These are phyloP conservation scores for Psittacula echo DNA, from an alignment of 2,797 vertebrate genomes.

Conservation along the genomic window DNA sequence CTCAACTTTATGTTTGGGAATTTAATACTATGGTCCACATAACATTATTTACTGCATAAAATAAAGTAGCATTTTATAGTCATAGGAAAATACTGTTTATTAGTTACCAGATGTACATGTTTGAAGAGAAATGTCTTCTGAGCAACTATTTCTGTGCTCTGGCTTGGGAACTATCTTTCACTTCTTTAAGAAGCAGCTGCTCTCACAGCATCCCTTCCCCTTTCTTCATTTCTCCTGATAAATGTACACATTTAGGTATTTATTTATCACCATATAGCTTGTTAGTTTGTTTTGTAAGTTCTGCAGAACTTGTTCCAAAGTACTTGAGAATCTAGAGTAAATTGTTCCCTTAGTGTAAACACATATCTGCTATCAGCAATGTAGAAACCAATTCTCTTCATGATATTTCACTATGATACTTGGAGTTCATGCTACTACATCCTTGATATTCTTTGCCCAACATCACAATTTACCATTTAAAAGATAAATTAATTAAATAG, in stretches of 20 bases:
- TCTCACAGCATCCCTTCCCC: neutral
- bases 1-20: neutral
- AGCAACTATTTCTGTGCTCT: neutral
- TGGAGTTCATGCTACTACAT: neutral
- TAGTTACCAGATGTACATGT: neutral
- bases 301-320: neutral
- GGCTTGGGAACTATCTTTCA: neutral
- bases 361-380: neutral
- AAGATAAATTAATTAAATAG: neutral
- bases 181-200: neutral
- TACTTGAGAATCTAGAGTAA: neutral
- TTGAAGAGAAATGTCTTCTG: neutral
- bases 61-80: neutral
- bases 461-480: neutral
- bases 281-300: neutral
- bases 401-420: neutral
- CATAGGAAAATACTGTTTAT: neutral
- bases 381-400: neutral
- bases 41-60: conserved; percentile 29
- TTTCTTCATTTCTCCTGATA: neutral
- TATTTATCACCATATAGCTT: neutral
- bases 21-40: neutral
- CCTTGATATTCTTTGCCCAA: neutral
- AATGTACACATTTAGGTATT: neutral
- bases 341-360: neutral